Evolutionary conservation across 2,113 vertebrate species (phyloP), one percentile per base, ranked within the genome.

Genomic region (Gymnorhina tibicen): DNA sequence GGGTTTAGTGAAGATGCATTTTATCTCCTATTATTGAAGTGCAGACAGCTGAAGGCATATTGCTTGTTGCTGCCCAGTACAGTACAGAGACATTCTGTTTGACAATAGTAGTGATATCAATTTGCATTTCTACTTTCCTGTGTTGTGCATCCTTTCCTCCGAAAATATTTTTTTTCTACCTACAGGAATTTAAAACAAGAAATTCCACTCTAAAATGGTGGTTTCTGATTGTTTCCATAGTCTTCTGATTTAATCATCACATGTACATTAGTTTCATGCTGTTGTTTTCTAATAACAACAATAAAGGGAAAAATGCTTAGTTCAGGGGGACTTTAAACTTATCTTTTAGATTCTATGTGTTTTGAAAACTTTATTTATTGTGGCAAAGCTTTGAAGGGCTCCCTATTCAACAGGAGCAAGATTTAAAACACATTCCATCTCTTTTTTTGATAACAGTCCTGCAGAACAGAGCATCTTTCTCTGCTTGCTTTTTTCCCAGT

Each of bases 361-460:
- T 97, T 96, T 96, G 96, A 96, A 97, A 98, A 97, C 93, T 97
- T 97, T 98, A 95, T 98, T 97, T 97, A 87, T 96, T 87, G 92
- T 95, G 75, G 82, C 41, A 87, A 93, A 95, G 84, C 96, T 97
- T 97, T 97, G 95, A 98, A 97, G 70, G 87, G 53, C 85, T 95
- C 64, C 79, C 94, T 78, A 97, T 96, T 97, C 95, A 95, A 96
- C 89, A 96, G 79, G 96, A 95, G 68, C 60, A 87, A 96, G 75
- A 96, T 97, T 97, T 96, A 94, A 97, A 97, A 90, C 77, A 91
- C 85, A 94, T 96, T 97, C 83, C n/a, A 89, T 41, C 62, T 94
- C 53, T 6, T 42, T 96, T 94, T 96, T 96, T 97, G 64, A 97
- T 98, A 97, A 81, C 66, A 93, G 90, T 93, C 79, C 78, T 91